These are phyloP conservation scores for Lophura swinhoii DNA, from an alignment of 2,797 vertebrate genomes.

Conservation along the genomic window DNA sequence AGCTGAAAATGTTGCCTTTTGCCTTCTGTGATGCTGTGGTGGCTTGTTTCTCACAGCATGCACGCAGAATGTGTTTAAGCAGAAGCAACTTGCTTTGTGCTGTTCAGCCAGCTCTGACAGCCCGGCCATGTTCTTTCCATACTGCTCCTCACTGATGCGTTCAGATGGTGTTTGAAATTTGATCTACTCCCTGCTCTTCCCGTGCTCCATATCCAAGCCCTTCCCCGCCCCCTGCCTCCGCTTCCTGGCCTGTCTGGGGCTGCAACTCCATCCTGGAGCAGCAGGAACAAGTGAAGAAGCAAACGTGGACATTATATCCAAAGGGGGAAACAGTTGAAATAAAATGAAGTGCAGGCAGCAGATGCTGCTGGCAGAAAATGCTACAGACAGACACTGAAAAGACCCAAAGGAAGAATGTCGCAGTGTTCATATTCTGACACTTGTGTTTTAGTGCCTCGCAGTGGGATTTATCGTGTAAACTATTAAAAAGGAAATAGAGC, in stretches of 20 bases:
- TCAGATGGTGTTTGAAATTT: constrained; percentile 21
- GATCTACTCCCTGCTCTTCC: constrained; percentile 16
- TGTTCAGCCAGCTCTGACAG: not conserved
- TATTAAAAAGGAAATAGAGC: not conserved
- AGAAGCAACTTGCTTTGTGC: not conserved
- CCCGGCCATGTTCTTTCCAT: not conserved
- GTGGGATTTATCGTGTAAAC: not conserved
- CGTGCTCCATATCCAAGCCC: not conserved
- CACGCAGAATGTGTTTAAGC: not conserved
- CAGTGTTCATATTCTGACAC: not conserved
- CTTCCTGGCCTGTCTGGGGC: not conserved
- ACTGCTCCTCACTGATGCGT: not conserved
- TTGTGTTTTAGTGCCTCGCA: not conserved
- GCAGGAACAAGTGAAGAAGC: not conserved
- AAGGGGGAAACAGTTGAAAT: not conserved
- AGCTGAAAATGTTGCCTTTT: not conserved
- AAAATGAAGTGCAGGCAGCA: not conserved
- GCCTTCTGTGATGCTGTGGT: not conserved
- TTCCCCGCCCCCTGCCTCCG: not conserved
- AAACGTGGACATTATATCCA: not conserved
- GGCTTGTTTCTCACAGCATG: not conserved
- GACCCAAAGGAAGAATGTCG: not conserved
- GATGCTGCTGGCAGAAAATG: not conserved
- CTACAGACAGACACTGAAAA: rapidly evolving
- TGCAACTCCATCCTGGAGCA: not conserved